Evolutionary conservation across 2,113 vertebrate species (phyloP).

Genomic region (Vimba vimba): DNA sequence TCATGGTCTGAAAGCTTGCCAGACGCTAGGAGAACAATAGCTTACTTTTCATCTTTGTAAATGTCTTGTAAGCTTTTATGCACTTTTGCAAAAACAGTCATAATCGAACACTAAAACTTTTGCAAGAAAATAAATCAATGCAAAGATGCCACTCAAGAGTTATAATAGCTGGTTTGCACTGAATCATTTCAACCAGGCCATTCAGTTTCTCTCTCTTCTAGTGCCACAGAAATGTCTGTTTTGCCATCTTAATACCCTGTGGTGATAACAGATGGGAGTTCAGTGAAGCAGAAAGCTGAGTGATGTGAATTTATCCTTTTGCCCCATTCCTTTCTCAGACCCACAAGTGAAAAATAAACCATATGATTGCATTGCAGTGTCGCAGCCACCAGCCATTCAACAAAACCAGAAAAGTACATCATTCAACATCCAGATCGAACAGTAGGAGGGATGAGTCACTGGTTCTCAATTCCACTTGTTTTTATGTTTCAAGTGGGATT

Average conservation of each 20-base stretch:
- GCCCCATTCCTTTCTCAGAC: conserved; percentile 20
- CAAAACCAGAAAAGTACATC: conserved; percentile 8
- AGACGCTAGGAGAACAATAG: neutral
- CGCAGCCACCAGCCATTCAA: neutral
- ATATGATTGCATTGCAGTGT: conserved; percentile 18
- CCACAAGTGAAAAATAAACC: conserved; percentile 14
- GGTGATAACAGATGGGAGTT: conserved; percentile 40
- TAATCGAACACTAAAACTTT: neutral
- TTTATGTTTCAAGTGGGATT: neutral
- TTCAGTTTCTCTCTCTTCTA: neutral
- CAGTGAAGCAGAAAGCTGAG: conserved; percentile 31
- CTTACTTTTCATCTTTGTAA: too few relatives aligned
- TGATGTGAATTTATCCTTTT: conserved; percentile 37
- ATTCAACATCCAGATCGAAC: conserved; percentile 37
- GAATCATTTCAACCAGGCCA: conserved; percentile 12
- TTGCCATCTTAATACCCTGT: neutral
- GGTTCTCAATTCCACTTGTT: neutral
- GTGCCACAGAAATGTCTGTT: conserved; percentile 27
- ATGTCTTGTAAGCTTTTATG: neutral
- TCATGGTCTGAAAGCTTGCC: neutral
- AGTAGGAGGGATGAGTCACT: neutral
- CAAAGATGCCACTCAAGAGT: neutral
- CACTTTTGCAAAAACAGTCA: neutral
- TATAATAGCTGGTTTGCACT: neutral
- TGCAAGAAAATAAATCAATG: neutral